Evolutionary conservation across 2,113 vertebrate species (phyloP), one percentile per base, ranked within the genome.

Genomic region (Carlito syrichta): DNA sequence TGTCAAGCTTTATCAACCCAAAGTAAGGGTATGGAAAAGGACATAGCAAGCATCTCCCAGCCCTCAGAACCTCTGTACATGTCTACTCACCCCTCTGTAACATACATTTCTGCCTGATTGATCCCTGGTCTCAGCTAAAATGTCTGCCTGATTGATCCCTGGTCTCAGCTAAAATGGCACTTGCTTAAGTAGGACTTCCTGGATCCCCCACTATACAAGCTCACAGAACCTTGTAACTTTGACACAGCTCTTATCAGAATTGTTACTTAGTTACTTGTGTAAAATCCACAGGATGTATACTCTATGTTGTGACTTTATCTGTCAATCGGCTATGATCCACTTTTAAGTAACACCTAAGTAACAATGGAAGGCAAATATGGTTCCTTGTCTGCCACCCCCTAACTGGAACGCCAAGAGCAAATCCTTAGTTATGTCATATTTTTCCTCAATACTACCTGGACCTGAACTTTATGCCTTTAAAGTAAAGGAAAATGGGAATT

Each of bases 231-330:
- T 8, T 93, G 30, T 88, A 66, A 48, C 81, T 94, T 92, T 27
- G n/a, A 85, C 43, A 50, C 2, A 68, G 40, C 19, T 86, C 60
- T 91, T 58, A 89, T 48, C 43, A 48, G 4, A 58, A 50, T 76
- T 96, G 54, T 43, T 88, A 91, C 6, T 82, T 69, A 96, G 60
- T 30, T 86, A 86, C 91, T 43, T 93, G 32, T 63, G 14, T 58
- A 90, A 94, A 62, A 11, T 76, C n/a, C 38, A 60, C 1, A 71
- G 60, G 32, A 84, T 71, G 38, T 0, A 22, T 71, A 86, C 50
- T 35, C 73, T 82, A 63, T 62, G 27, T 8, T 74, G 19, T 40
- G 38, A 25, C n/a, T 82, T 89, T 86, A 74, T 85, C 56, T 63
- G 32, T 52, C 38, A 69, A 40, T 22, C 12, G 52, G 27, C 50